These are phyloP conservation scores for Meteorus cinctellus DNA, from an alignment of 2,888 invertebrate species.

Conservation along the genomic window DNA sequence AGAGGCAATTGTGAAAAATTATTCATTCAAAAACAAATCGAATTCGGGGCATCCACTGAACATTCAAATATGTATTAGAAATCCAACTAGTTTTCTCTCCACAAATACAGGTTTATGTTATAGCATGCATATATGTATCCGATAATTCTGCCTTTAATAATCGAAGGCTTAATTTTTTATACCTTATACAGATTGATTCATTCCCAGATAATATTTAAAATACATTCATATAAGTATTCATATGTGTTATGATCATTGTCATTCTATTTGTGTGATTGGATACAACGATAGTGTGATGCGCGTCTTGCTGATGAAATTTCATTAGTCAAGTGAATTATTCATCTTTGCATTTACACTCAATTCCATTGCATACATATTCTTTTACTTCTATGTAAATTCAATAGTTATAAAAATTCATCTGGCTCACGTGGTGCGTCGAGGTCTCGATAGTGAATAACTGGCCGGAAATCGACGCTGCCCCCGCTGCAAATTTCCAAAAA, in stretches of 20 bases:
- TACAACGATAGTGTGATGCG: not conserved
- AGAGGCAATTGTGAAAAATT: not conserved
- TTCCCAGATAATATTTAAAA: not conserved
- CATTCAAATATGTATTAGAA: not conserved
- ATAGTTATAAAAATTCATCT: slow-evolving; percentile 84
- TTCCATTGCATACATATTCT: slow-evolving; percentile 28
- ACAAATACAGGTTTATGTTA: slow-evolving; percentile 6
- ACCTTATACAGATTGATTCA: not conserved
- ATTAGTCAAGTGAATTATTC: not conserved
- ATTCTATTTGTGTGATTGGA: not conserved
- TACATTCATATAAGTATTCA: not conserved
- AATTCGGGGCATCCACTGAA: not conserved
- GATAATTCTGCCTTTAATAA: not conserved
- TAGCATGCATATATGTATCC: not conserved
- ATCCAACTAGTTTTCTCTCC: not conserved
- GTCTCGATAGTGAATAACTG: slow-evolving; percentile 94
- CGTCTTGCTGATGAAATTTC: not conserved
- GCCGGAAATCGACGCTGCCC: slow-evolving; percentile 85
- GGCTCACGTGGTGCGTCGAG: slow-evolving; percentile 94
- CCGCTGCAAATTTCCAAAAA: slow-evolving; percentile 73
- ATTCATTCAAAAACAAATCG: not conserved
- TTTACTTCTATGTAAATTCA: slow-evolving; percentile 23
- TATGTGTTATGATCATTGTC: not conserved
- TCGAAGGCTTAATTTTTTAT: not conserved
- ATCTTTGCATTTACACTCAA: slow-evolving; percentile 17